A percentile compares a stretch with the other conserved stretches of the same genome.
These are phyloP conservation scores for Enteromius thamalakanensis DNA, from an alignment of 2,797 vertebrate species.

Conservation along the genomic window DNA sequence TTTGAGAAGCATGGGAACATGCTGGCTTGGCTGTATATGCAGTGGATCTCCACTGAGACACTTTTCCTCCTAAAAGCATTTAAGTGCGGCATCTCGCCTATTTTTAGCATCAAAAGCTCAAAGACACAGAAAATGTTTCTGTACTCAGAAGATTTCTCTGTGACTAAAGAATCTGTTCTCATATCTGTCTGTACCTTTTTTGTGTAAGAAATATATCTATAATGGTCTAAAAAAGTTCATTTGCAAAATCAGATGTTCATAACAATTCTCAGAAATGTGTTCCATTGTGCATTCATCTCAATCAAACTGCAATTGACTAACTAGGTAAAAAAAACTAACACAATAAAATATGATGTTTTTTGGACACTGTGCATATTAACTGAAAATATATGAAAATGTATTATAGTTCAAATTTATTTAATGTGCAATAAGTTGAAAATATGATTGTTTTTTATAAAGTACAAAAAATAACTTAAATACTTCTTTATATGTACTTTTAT, in stretches of 20 bases:
- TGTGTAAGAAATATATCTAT: background rate
- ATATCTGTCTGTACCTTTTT: background rate
- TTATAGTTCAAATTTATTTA: background rate
- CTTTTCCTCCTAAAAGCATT: constrained; percentile 43
- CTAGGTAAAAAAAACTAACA: no score
- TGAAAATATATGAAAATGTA: background rate
- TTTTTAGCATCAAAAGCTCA: constrained; percentile 40
- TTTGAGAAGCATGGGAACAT: constrained; percentile 11
- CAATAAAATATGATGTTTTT: background rate
- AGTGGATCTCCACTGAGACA: constrained; percentile 28
- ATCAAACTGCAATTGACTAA: no score
- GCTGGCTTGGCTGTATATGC: constrained; percentile 1
- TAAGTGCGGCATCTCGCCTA: constrained; percentile 28
- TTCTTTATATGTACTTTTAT: background rate
- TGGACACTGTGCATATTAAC: background rate
- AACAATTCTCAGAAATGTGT: no score
- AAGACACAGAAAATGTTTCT: constrained; percentile 34
- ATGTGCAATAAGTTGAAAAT: background rate
- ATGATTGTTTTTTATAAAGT: no score
- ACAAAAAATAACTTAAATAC: background rate
- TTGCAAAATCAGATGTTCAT: no score
- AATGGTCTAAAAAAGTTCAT: background rate
- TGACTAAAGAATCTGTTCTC: constrained; percentile 33
- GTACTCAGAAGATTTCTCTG: constrained; percentile 10
- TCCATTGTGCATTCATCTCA: no score